These are phyloP conservation scores for Melanogrammus aeglefinus DNA, from an alignment of 2,797 vertebrate species.

Conservation along the genomic window DNA sequence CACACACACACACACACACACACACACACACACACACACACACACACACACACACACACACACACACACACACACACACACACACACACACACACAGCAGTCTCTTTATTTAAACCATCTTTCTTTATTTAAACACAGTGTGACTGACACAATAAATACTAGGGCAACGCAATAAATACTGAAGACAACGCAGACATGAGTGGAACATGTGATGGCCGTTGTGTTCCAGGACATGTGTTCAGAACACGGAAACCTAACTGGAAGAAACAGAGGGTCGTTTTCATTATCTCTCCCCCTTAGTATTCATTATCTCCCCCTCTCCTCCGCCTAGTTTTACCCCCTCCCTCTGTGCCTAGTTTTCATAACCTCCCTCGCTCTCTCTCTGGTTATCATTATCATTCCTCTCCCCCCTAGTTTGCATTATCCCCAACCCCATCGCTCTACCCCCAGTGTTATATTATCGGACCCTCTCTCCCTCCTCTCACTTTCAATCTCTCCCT, in stretches of 20 bases:
- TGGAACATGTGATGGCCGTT: not conserved
- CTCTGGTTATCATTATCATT: too few relatives aligned
- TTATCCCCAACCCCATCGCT: not conserved
- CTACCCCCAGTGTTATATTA: not conserved
- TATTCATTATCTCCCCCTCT: too few relatives aligned
- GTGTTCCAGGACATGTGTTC: not conserved
- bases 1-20: not conserved
- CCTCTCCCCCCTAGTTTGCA: not conserved
- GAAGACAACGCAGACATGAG: not conserved
- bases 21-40: slow-evolving; percentile 14
- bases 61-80: too few relatives aligned
- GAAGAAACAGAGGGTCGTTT: not conserved
- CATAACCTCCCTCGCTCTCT: not conserved
- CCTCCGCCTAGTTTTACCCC: not conserved
- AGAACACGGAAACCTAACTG: not conserved
- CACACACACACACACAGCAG: not conserved
- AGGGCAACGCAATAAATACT: not conserved
- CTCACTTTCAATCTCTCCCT: not conserved
- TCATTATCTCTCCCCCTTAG: not conserved
- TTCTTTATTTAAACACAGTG: not conserved
- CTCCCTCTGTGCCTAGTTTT: not conserved
- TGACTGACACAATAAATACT: slow-evolving; percentile 6
- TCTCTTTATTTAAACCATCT: not conserved
- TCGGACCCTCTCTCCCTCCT: not conserved
- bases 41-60: too few relatives aligned